Evolutionary conservation across 2,113 vertebrate genomes (phyloP).

Genomic region (Philantomba maxwellii): DNA sequence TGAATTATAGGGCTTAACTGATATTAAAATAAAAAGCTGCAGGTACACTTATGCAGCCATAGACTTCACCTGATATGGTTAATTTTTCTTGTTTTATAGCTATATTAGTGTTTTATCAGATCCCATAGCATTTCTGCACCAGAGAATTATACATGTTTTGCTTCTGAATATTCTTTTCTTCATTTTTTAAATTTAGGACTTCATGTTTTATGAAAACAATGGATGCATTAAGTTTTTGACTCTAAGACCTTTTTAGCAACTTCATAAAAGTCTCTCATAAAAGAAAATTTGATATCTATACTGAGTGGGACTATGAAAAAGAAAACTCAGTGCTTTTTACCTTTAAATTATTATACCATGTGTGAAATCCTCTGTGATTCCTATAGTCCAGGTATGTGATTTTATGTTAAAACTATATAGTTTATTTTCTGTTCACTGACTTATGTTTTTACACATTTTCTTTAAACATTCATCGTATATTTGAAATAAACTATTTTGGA

Average conservation of each 20-base stretch:
- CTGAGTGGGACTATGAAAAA: background rate
- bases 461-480: background rate
- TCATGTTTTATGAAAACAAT: slow-evolving; percentile 88
- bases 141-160: background rate
- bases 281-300: background rate
- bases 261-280: background rate
- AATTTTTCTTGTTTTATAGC: background rate
- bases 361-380: background rate
- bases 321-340: background rate
- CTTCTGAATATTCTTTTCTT: background rate
- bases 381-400: background rate
- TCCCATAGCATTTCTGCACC: background rate
- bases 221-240: rapidly evolving
- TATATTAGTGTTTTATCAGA: background rate
- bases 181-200: slow-evolving; percentile 81
- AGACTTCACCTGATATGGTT: background rate
- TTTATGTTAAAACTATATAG: background rate
- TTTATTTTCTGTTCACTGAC: background rate
- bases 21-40: background rate
- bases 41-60: background rate
- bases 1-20: background rate
- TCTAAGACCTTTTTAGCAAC: slow-evolving; percentile 11
- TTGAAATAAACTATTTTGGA: background rate
- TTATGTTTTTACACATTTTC: background rate
- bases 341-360: background rate